These are phyloP conservation scores for Ferrisia virgata DNA, from an alignment of 2,888 invertebrate species.

Conservation along the genomic window DNA sequence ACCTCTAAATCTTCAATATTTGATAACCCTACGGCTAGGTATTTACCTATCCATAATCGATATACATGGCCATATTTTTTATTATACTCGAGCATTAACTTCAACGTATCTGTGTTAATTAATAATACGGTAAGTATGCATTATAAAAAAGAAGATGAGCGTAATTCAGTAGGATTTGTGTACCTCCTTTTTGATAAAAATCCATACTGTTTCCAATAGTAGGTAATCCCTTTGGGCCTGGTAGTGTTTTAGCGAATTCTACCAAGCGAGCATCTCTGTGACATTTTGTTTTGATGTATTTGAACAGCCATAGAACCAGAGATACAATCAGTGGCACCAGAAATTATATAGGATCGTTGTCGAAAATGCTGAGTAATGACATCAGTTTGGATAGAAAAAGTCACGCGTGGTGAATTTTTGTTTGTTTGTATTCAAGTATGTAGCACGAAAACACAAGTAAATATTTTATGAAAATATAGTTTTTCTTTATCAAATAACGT, in stretches of 20 bases:
- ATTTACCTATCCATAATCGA: constrained; percentile 18
- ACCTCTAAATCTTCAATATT: constrained; percentile 21
- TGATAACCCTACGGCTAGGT: background rate
- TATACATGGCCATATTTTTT: constrained; percentile 31
- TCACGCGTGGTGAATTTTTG: background rate
- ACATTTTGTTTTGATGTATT: background rate
- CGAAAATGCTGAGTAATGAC: background rate
- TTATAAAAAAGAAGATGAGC: too few species aligned
- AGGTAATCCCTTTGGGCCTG: background rate
- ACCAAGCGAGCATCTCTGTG: background rate
- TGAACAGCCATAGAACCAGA: background rate
- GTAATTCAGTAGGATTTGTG: too few species aligned
- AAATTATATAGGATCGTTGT: background rate
- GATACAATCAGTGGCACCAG: background rate
- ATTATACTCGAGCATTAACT: background rate
- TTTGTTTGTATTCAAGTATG: too few species aligned
- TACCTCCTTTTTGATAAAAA: background rate
- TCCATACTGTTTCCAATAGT: background rate
- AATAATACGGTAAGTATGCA: background rate
- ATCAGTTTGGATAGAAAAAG: too few species aligned
- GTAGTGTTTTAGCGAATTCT: constrained; percentile 1
- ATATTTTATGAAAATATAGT: too few species aligned
- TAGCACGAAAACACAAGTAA: too few species aligned
- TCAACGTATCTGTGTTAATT: background rate
- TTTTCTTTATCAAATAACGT: too few species aligned